phyloP scores from a whole-genome alignment of 2,113 vertebrate genomes.

The Macquaria australasica region DNA sequence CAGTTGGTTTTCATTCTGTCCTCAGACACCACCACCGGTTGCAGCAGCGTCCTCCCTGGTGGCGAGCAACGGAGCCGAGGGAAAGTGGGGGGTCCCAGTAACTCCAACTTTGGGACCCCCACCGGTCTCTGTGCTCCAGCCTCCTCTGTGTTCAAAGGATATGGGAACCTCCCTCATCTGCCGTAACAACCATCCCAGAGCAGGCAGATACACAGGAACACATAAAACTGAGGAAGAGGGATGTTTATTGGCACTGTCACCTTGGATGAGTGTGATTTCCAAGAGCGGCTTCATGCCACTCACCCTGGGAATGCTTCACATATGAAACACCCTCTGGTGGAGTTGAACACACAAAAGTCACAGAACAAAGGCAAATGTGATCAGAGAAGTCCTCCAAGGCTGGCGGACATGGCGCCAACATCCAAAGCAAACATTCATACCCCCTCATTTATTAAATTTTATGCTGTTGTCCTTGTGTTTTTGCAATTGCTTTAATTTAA shows the following conservation, averaged over 20 bases:
- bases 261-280: conserved; percentile 52
- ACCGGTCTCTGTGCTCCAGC: conserved; percentile 47
- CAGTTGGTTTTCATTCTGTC: conserved; percentile 62
- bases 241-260: conserved; percentile 66
- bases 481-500: background rate
- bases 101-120: conserved; percentile 51
- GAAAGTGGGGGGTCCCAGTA: conserved; percentile 53
- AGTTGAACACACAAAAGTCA: conserved; percentile 30
- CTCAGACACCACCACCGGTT: conserved; percentile 53
- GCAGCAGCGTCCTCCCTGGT: conserved; percentile 52
- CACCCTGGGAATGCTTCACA: conserved; percentile 41
- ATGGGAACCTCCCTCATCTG: conserved; percentile 54
- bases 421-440: conserved; percentile 17
- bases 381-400: conserved; percentile 12
- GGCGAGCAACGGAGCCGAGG: conserved; percentile 52
- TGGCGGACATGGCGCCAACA: conserved; percentile 12
- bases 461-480: conserved; percentile 7
- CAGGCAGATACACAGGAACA: conserved; percentile 47
- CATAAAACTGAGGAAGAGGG: conserved; percentile 46
- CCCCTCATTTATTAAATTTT: conserved; percentile 9
- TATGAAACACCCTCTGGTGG: conserved; percentile 31
- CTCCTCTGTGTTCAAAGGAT: conserved; percentile 69
- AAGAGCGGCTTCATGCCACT: conserved; percentile 36
- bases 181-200: conserved; percentile 42
- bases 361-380: conserved; percentile 6